These are phyloP conservation scores for Panulirus ornatus DNA, from an alignment of 1,140 invertebrate genomes.

Conservation along the genomic window DNA sequence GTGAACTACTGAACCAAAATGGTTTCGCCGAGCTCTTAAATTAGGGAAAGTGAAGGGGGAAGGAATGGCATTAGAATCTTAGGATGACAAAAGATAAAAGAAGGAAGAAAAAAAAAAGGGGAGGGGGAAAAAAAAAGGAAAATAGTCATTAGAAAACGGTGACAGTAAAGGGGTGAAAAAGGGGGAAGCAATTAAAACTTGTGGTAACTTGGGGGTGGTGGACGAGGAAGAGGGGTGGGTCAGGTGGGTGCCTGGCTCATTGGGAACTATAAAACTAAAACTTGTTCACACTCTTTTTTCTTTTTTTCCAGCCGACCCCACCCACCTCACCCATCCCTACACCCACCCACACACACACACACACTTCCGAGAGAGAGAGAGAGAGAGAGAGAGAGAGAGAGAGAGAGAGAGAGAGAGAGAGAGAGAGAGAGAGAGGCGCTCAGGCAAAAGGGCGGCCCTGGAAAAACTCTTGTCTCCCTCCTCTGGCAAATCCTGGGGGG, in stretches of 20 bases:
- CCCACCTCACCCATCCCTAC: no score
- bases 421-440: neutral
- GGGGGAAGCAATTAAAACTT: conserved; percentile 4
- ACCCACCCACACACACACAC: no score
- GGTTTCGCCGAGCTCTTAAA: no score
- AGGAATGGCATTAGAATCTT: no score
- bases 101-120: neutral
- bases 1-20: no score
- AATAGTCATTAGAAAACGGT: neutral
- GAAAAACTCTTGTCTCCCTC: neutral
- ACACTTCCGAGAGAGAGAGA: neutral
- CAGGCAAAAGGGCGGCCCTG: neutral
- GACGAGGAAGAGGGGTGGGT: neutral
- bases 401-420: conserved; percentile 7
- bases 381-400: conserved; percentile 3
- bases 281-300: neutral
- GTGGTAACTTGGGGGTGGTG: neutral
- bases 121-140: neutral
- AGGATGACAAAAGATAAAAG: no score
- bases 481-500: neutral
- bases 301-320: no score
- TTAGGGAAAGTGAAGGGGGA: no score
- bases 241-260: no score
- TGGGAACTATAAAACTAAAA: neutral
- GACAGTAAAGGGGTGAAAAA: neutral